Evolutionary conservation across 2,888 invertebrate species (phyloP), one percentile per base, ranked within the genome.

Genomic region (Timandra comae): DNA sequence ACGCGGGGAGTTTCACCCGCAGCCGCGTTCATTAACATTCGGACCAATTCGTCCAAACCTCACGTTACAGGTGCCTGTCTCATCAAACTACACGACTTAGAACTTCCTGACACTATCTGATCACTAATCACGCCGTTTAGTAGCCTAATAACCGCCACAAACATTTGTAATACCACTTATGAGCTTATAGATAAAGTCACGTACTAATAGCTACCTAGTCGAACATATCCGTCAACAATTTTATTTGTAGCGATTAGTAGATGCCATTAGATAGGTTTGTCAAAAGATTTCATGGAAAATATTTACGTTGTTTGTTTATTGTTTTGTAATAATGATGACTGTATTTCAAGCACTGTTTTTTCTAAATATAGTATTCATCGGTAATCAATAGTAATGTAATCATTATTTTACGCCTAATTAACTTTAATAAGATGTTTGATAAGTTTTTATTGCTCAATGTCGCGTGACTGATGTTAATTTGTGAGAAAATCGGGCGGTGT

Each of bases 11-110:
- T 33, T 33, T 35, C 34, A 31, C 27, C 37, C 52, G 41, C 45
- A 43, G 46, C 45, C 38, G 43, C 44, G 49, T 60, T 76, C 70
- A 76, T 82, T 81, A 77, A 64, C 67, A 79, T 79, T 70, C 60
- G 59, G n/a, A 68, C 64, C 76, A 76, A 77, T 75, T 77, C 72
- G 73, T 16, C n/a, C n/a, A n/a, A n/a, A 78, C 56, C 63, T 63
- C 51, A 59, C 50, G 49, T 49, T 60, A 65, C 76, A 78, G 76
- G 70, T 77, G 78, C 76, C 61, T 57, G 76, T 71, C 76, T 55
- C 64, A 53, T 71, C 78, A 65, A 63, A 53, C 61, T 46, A 51
- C 45, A 47, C 54, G 43, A 52, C 57, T 56, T 52, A 63, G 57
- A 59, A 59, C 50, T 35, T 57, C 63, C 56, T 64, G 79, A 80